phyloP scores from a whole-genome alignment of 2,888 invertebrate genomes.

The Alloplasta piceator region DNA sequence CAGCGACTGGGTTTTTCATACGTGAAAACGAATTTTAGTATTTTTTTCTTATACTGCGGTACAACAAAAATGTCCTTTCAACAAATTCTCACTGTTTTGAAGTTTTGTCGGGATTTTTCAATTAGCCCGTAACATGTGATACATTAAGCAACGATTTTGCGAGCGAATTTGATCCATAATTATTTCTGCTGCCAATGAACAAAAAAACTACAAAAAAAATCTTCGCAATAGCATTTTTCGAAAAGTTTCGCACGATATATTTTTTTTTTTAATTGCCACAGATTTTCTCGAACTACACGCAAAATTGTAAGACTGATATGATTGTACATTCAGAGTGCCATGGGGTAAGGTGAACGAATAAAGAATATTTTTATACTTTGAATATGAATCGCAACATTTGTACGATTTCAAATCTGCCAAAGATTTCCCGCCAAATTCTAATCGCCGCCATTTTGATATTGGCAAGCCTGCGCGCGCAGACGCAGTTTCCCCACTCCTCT shows the following conservation, averaged over 20 bases:
- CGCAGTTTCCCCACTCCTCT: too few species aligned
- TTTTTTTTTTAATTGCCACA: conserved; percentile 16
- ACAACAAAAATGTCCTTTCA: background rate
- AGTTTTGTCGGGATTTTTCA: background rate
- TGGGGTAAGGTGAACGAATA: conserved; percentile 43
- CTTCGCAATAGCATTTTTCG: background rate
- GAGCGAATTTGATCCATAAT: background rate
- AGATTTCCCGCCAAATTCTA: background rate
- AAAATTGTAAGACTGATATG: conserved; percentile 52
- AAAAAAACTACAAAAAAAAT: background rate
- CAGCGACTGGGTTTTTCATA: conserved; percentile 22
- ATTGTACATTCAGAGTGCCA: conserved; percentile 34
- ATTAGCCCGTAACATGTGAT: background rate
- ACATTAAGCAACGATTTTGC: background rate
- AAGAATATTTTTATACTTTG: conserved; percentile 35
- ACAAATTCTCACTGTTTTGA: too few species aligned
- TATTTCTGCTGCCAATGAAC: background rate
- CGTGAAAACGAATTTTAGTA: background rate
- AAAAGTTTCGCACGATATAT: conserved; percentile 11
- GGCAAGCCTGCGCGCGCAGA: too few species aligned
- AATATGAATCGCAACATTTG: background rate
- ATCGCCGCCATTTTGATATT: background rate
- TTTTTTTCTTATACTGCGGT: background rate
- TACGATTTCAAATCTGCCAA: background rate
- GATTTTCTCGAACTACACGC: conserved; percentile 6